Evolutionary conservation across 1,140 invertebrate genomes (phyloP).

Genomic region (Cotesia typhae): DNA sequence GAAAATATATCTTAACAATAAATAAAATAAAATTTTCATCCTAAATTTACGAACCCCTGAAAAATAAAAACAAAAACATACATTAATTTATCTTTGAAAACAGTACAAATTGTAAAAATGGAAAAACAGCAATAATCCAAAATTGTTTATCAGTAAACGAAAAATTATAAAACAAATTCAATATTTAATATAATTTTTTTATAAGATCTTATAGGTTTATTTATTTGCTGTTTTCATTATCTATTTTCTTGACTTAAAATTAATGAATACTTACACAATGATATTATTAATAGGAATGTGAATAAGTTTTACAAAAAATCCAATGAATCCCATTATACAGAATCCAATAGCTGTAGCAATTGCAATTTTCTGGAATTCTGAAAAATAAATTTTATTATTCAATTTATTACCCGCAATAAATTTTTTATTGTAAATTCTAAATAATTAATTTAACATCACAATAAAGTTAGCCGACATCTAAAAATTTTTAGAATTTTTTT

Average conservation of each 20-base stretch:
- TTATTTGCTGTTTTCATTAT: not conserved
- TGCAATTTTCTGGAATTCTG: conserved; percentile 99
- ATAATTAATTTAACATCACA: no score
- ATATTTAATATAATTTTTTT: no score
- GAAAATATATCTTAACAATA: conserved; percentile 45
- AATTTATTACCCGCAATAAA: not conserved
- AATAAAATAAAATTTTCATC: conserved; percentile 39
- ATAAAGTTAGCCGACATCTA: no score
- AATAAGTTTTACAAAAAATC: conserved; percentile 99
- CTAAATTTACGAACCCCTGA: conserved; percentile 55
- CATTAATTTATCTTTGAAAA: not conserved
- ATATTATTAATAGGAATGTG: conserved; percentile 99
- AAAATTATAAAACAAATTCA: no score
- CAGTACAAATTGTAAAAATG: not conserved
- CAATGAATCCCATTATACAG: conserved; percentile 99
- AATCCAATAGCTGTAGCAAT: conserved; percentile 99
- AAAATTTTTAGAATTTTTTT: no score
- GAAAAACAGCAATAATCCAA: no score
- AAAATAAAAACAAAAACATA: conserved; percentile 37
- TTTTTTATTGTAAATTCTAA: no score
- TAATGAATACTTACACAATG: conserved; percentile 80
- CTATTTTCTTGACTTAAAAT: not conserved
- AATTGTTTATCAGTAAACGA: no score
- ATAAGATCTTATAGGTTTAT: no score
- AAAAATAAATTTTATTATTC: conserved; percentile 49